Percentiles rank a stretch among this genome's conserved stretches.
Conservation (phyloP, 1,140 invertebrate species). For the Penaeus vannamei region DNA sequence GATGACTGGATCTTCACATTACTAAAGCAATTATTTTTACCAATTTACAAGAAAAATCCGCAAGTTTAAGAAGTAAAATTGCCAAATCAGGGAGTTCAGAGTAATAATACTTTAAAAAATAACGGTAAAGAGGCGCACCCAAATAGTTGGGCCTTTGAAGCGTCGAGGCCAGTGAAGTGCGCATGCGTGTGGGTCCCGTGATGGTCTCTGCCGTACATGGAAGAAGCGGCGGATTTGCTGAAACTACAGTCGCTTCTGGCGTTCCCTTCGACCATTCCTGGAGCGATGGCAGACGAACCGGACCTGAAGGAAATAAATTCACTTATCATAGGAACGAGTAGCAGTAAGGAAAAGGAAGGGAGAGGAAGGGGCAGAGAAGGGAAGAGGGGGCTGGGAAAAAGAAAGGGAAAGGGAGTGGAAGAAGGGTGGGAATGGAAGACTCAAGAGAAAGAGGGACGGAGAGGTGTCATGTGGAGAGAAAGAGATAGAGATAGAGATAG, state of each 20-base stretch:
- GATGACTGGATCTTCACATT: too few relatives aligned
- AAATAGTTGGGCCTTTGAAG: slow-evolving; percentile 44
- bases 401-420: slow-evolving; percentile 2
- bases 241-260: slow-evolving; percentile 9
- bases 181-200: slow-evolving; percentile 3
- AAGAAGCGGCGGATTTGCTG: background rate
- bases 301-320: background rate
- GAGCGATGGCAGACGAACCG: background rate
- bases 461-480: too few relatives aligned
- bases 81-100: background rate
- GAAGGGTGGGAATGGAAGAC: too few relatives aligned
- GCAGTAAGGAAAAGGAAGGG: background rate
- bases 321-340: too few relatives aligned
- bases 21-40: too few relatives aligned
- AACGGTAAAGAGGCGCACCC: background rate
- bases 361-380: background rate
- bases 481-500: too few relatives aligned
- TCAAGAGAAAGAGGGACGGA: too few relatives aligned
- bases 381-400: background rate
- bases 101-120: background rate
- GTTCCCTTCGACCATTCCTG: background rate
- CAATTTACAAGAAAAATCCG: too few relatives aligned
- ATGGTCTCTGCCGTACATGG: slow-evolving; percentile 13
- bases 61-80: too few relatives aligned
- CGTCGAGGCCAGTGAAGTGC: slow-evolving; percentile 33